Conservation (phyloP, 2,113 vertebrate species). For the Setophaga petechia region DNA sequence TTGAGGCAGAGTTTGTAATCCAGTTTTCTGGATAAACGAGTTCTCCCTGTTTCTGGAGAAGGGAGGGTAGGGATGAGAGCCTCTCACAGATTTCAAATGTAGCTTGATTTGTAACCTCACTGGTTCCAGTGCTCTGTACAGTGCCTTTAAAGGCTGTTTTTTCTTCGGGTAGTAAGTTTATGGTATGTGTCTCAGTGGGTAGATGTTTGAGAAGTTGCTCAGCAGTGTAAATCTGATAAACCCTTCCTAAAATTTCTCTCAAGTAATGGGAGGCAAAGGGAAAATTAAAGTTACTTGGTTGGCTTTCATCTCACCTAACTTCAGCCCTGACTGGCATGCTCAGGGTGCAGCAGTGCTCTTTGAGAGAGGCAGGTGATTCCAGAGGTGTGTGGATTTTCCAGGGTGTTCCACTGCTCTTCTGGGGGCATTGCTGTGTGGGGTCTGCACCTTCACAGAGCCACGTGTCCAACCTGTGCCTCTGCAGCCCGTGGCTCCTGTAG, state of each 20-base stretch:
- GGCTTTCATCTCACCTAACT: background rate
- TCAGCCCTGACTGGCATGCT: background rate
- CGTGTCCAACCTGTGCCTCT: background rate
- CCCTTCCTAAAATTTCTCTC: background rate
- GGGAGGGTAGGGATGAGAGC: background rate
- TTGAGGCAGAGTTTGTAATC: background rate
- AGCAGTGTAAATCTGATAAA: background rate
- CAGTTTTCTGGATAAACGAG: background rate
- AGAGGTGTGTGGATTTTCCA: background rate
- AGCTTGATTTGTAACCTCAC: background rate
- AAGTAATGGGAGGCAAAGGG: background rate
- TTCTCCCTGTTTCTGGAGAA: conserved; percentile 35
- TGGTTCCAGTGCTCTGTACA: background rate
- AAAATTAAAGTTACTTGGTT: background rate
- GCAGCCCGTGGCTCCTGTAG: background rate
- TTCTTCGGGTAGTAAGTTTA: background rate
- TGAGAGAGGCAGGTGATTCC: background rate
- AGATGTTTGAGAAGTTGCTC: background rate
- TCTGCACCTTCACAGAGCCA: background rate
- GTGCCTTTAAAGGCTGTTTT: background rate
- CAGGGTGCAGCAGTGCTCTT: background rate
- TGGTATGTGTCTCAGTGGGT: background rate
- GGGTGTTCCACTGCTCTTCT: rapidly evolving
- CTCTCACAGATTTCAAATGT: background rate
- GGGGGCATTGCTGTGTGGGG: rapidly evolving